Evolutionary conservation across 2,888 invertebrate species (phyloP).

Genomic region (Gari tellinella): DNA sequence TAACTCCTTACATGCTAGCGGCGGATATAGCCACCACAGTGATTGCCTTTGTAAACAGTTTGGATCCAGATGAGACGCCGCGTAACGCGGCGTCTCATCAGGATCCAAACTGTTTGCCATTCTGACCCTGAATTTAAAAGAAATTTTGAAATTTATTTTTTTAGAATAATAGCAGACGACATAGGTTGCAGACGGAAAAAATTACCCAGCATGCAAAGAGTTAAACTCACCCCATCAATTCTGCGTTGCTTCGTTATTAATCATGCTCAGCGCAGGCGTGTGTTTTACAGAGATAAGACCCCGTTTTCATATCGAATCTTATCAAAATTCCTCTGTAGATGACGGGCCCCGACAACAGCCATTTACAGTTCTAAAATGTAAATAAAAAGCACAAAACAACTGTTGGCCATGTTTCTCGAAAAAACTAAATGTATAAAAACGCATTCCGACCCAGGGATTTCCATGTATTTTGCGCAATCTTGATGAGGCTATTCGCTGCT

Average conservation of each 20-base stretch:
- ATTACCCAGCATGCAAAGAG: no score
- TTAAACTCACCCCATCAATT: constrained; percentile 44
- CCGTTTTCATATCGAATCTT: constrained; percentile 61
- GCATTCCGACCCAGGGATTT: constrained; percentile 22
- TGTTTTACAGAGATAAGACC: constrained; percentile 56
- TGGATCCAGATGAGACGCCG: no score
- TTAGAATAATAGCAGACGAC: no score
- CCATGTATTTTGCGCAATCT: constrained; percentile 2
- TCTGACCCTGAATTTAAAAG: no score
- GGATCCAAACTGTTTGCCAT: no score
- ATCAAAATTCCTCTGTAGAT: constrained; percentile 52
- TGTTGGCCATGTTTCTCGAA: constrained; percentile 41
- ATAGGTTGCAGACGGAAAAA: no score
- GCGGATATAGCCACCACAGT: no score
- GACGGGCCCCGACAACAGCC: constrained; percentile 42
- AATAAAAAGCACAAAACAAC: constrained; percentile 36
- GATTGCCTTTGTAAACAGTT: no score
- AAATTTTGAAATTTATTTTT: no score
- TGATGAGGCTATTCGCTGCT: constrained; percentile 11
- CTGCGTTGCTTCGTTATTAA: constrained; percentile 45
- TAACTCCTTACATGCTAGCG: no score
- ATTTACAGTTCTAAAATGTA: constrained; percentile 29
- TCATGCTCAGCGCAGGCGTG: constrained; percentile 47
- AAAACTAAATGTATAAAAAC: constrained; percentile 46
- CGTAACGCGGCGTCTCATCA: no score